Conservation (phyloP, 2,797 vertebrate species). For the Scolopax bukidnonensis region DNA sequence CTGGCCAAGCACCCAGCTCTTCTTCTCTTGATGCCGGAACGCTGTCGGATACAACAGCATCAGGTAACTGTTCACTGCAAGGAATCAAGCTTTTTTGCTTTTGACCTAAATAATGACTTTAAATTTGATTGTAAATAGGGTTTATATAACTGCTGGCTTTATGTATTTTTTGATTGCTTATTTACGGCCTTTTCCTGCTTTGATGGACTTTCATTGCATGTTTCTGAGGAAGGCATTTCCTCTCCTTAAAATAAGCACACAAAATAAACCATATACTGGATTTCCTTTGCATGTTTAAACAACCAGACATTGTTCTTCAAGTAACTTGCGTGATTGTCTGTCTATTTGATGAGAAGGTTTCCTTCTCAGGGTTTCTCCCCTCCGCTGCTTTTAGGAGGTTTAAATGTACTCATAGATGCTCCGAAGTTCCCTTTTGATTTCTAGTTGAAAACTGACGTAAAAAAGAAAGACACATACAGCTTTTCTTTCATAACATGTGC, state of each 20-base stretch:
- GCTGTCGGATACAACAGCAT: constrained; percentile 97
- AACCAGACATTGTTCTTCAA: background rate
- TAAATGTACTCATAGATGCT: background rate
- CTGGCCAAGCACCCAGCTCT: constrained; percentile 97
- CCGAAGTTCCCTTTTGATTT: background rate
- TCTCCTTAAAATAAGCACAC: background rate
- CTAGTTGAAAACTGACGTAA: background rate
- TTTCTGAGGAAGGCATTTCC: background rate
- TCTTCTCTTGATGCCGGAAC: constrained; percentile 98
- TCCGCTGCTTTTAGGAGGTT: background rate
- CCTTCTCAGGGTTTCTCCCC: background rate
- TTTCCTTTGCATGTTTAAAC: background rate
- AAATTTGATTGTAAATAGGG: background rate
- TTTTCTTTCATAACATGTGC: background rate
- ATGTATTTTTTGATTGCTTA: background rate
- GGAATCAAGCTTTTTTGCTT: background rate
- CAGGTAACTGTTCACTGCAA: constrained; percentile 89
- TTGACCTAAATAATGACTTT: background rate
- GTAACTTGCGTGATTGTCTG: background rate
- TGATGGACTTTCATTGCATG: background rate
- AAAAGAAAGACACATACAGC: accelerated
- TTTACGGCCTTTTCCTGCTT: background rate
- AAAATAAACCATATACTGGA: background rate
- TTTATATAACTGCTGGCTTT: background rate
- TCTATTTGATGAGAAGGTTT: background rate